These are phyloP conservation scores for Eupithecia tripunctaria DNA, from an alignment of 2,888 invertebrate species.

Conservation along the genomic window DNA sequence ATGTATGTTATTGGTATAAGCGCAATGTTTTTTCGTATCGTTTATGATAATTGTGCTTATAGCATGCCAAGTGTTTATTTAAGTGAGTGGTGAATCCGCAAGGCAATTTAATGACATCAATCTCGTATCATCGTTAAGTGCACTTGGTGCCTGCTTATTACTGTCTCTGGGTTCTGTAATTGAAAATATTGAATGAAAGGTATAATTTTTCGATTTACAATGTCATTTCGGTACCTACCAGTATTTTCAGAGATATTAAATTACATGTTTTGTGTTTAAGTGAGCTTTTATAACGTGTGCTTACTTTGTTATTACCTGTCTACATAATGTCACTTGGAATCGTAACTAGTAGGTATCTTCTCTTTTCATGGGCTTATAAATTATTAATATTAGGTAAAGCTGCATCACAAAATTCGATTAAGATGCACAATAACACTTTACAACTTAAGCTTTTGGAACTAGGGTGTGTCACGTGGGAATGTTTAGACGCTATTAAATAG, in stretches of 20 bases:
- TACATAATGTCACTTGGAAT: neutral
- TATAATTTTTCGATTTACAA: slow-evolving; percentile 44
- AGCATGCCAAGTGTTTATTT: slow-evolving; percentile 35
- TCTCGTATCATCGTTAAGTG: slow-evolving; percentile 34
- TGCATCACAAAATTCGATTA: neutral
- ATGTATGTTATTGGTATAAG: slow-evolving; percentile 18
- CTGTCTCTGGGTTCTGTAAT: slow-evolving; percentile 34
- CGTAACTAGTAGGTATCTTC: neutral
- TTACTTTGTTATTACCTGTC: slow-evolving; percentile 6
- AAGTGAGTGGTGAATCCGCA: slow-evolving; percentile 29
- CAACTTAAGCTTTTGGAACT: slow-evolving; percentile 18
- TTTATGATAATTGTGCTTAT: slow-evolving; percentile 23
- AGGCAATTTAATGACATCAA: slow-evolving; percentile 38
- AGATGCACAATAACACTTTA: slow-evolving; percentile 15
- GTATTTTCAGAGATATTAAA: slow-evolving; percentile 25
- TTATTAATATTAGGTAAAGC: neutral
- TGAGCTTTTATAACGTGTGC: slow-evolving; percentile 16
- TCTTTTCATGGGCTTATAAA: neutral
- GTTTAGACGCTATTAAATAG: slow-evolving; percentile 23
- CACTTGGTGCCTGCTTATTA: slow-evolving; percentile 39
- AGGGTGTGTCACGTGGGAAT: slow-evolving; percentile 27
- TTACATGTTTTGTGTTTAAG: slow-evolving; percentile 22
- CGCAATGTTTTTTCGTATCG: slow-evolving; percentile 17
- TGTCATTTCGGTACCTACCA: slow-evolving; percentile 34
- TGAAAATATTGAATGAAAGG: slow-evolving; percentile 37